Base-by-base conservation (phyloP, 2,113 vertebrate genomes). In the Leuciscus idus region DNA sequence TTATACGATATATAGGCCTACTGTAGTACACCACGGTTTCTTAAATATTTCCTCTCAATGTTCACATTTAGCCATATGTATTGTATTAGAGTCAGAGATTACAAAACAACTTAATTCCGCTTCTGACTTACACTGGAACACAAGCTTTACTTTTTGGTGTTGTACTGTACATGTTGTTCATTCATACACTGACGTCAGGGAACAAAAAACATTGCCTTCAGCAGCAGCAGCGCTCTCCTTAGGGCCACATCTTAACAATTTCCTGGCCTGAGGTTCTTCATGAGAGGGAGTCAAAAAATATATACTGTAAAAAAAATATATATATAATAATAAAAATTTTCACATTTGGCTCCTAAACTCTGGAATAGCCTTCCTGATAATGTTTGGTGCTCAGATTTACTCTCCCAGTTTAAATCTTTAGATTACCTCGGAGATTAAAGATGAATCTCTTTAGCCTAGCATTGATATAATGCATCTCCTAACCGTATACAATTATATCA, bases 181-280 rank as follows among this genome's bases (percentile, higher is more conserved):
- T 78, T 84, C 75, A 82, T 75, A 52, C 73, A 64, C 73, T 84
- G 75, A 86, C 81, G 76, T 86, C 81, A 76, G 33, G 33, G 26
- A 73, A 39, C 43, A 80, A 78, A 86, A 88, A 84, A 68, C 81
- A 86, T 78, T 78, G 36, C 70, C 43, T 15, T 72, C 87, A 83
- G 62, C 52, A 83, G 78, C 55, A 84, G 28, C 17, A 1, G 39
- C 12, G 33, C 50, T 46, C 28, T 64, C 59, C 62, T 61, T 19
- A 57, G 61, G 62, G 76, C 57, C 10, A 30, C 33, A 59, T 83
- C 12, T 30, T 59, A 74, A 62, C 74, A 57, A 11, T 55, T 74
- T 55, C 57, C 85, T 75, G 55, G 52, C 15, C 66, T 33, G 39
- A 59, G 33, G 50, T 59, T 33, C 33, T 72, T 50, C 6, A 83